These are phyloP conservation scores for Melitaea cinxia DNA, from an alignment of 1,140 invertebrate species.

Conservation along the genomic window DNA sequence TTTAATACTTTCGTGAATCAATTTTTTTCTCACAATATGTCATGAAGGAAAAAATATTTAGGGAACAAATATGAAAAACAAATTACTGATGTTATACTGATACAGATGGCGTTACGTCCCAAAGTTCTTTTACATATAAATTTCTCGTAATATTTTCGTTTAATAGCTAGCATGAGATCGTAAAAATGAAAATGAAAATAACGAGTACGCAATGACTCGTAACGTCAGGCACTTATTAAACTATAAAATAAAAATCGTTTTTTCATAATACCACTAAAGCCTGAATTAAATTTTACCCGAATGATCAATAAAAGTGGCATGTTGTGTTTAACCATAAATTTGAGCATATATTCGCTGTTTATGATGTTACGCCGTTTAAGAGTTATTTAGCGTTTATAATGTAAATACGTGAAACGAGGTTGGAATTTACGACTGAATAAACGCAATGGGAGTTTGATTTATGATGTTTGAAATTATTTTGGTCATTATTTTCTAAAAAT, in stretches of 20 bases:
- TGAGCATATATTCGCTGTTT: slow-evolving; percentile 16
- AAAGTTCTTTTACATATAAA: no score
- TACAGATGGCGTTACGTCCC: no score
- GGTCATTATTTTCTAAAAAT: not conserved
- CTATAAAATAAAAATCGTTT: not conserved
- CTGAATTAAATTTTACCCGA: slow-evolving; percentile 20
- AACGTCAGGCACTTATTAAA: no score
- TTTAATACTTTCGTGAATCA: no score
- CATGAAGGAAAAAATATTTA: no score
- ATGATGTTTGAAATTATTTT: not conserved
- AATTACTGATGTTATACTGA: no score
- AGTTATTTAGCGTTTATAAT: slow-evolving; percentile 24
- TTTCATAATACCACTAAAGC: not conserved
- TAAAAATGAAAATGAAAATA: no score
- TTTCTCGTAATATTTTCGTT: no score
- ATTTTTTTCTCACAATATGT: no score
- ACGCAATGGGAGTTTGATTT: slow-evolving; percentile 2
- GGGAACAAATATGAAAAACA: no score
- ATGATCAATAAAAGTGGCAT: slow-evolving; percentile 22
- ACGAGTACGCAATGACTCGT: no score
- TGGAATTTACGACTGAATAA: slow-evolving; percentile 12
- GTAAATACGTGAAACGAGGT: slow-evolving; percentile 15
- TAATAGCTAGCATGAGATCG: no score
- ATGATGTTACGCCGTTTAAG: slow-evolving; percentile 9
- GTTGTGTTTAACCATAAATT: slow-evolving; percentile 27